These are phyloP conservation scores for Perca schrenkii DNA, from an alignment of 2,113 vertebrate genomes.

Conservation along the genomic window DNA sequence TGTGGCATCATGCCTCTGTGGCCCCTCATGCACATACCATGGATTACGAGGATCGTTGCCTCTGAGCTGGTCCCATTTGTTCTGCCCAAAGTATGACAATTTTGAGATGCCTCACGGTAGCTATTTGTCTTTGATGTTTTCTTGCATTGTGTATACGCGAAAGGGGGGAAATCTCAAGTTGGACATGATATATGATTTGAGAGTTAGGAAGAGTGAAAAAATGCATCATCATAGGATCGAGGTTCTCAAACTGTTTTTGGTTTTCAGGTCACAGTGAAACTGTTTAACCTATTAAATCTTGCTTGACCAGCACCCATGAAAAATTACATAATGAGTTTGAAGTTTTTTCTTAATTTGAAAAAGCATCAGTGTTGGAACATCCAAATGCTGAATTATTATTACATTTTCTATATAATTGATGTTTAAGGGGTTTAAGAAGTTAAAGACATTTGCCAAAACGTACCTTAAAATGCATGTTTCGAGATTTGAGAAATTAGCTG, in stretches of 20 bases:
- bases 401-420: not conserved
- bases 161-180: constrained; percentile 5
- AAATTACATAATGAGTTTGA: not conserved
- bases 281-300: not conserved
- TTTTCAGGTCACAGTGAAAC: not conserved
- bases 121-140: constrained; percentile 31
- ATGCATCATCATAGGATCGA: not conserved
- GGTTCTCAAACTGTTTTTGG: not conserved
- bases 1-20: constrained; percentile 31
- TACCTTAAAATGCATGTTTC: not conserved
- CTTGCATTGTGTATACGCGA: constrained; percentile 11
- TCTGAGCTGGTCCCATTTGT: constrained; percentile 76
- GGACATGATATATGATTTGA: constrained; percentile 1
- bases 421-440: not conserved
- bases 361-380: not conserved
- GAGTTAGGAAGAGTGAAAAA: not conserved
- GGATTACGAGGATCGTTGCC: constrained; percentile 68
- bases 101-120: constrained; percentile 27
- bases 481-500: not conserved
- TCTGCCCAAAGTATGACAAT: constrained; percentile 56
- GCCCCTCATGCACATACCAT: constrained; percentile 56
- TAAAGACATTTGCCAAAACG: not conserved
- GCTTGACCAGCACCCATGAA: not conserved
- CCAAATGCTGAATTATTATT: not conserved
- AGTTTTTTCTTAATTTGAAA: not conserved